Evolutionary conservation across 2,113 vertebrate species (phyloP).

Genomic region (Brienomyrus longianalis): DNA sequence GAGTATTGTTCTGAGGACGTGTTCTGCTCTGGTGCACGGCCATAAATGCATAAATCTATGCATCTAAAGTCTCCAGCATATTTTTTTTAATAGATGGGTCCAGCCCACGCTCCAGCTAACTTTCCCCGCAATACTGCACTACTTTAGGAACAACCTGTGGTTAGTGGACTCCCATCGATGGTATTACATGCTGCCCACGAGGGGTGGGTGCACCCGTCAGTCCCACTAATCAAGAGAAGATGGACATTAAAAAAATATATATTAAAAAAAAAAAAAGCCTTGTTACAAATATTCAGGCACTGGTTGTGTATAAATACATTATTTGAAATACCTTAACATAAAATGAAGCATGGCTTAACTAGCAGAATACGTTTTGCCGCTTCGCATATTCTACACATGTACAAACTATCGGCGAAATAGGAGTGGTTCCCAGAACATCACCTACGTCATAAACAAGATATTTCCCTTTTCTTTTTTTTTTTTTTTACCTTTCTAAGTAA

Average conservation of each 20-base stretch:
- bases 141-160: neutral
- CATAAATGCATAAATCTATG: too few species aligned
- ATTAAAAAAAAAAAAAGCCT: neutral
- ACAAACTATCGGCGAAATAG: neutral
- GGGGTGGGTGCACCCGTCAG: neutral
- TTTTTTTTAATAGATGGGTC: neutral
- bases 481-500: slow-evolving; percentile 71
- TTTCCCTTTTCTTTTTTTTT: neutral
- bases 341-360: neutral
- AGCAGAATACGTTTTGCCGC: neutral
- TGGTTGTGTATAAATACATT: neutral
- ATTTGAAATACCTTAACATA: neutral
- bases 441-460: neutral
- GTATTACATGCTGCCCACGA: neutral
- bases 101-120: neutral
- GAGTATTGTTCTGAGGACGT: neutral
- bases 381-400: neutral
- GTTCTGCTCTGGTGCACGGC: neutral
- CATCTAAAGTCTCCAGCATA: neutral
- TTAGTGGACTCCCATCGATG: neutral
- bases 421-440: neutral
- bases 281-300: neutral
- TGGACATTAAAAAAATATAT: neutral
- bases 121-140: neutral
- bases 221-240: neutral